These are phyloP conservation scores for Dendrocincla fuliginosa DNA, from an alignment of 2,797 vertebrate species.

Conservation along the genomic window DNA sequence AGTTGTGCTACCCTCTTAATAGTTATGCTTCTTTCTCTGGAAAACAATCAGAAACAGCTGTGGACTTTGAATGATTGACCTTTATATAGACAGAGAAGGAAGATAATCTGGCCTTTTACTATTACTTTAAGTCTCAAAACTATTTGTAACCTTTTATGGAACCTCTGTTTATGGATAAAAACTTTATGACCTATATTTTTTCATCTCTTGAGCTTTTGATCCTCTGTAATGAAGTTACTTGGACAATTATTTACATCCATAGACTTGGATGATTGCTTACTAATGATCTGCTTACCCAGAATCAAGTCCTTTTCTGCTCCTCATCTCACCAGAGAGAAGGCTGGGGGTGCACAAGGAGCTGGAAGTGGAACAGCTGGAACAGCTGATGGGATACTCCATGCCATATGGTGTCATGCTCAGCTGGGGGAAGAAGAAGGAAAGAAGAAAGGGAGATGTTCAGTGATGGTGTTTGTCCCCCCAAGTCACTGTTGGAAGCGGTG, in stretches of 20 bases:
- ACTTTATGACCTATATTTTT: background rate
- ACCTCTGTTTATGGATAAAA: background rate
- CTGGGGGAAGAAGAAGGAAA: background rate
- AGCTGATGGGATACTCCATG: background rate
- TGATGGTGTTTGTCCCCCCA: background rate
- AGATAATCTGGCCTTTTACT: background rate
- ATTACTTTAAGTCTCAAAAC: background rate
- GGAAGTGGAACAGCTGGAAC: background rate
- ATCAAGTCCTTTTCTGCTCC: background rate
- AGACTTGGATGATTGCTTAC: background rate
- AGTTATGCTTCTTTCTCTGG: background rate
- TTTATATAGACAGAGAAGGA: background rate
- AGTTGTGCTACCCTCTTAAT: background rate
- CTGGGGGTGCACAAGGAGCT: rapidly evolving
- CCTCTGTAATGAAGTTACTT: background rate
- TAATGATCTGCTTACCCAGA: background rate
- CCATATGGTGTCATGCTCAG: background rate
- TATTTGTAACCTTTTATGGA: background rate
- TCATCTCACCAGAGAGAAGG: background rate
- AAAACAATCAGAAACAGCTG: background rate
- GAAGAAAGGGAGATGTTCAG: background rate
- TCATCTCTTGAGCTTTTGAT: background rate
- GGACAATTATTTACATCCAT: background rate
- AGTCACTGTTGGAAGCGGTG: too few species aligned
- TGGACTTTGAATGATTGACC: background rate